These are phyloP conservation scores for Physella acuta DNA, from an alignment of 1,140 invertebrate genomes.

Conservation along the genomic window DNA sequence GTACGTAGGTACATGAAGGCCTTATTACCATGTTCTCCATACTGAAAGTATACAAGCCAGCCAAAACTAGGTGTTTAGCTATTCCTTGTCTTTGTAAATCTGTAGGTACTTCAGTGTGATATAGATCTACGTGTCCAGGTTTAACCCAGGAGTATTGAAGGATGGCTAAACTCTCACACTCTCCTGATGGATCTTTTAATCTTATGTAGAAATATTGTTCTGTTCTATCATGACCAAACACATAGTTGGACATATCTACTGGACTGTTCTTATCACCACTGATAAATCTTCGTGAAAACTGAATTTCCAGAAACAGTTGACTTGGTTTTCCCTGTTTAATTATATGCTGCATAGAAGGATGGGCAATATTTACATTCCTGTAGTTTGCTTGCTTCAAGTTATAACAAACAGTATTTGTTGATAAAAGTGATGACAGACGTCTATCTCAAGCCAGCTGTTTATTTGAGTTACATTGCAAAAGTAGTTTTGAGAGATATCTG, in stretches of 20 bases:
- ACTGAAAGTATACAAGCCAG: constrained; percentile 69
- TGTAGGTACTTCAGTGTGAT: constrained; percentile 66
- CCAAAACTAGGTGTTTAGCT: constrained; percentile 67
- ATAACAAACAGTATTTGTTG: no score
- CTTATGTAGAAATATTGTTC: constrained; percentile 25
- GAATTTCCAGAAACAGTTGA: no score
- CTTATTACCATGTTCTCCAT: constrained; percentile 66
- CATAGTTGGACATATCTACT: not conserved
- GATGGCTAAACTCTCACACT: constrained; percentile 21
- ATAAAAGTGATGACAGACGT: no score
- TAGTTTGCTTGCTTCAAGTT: no score
- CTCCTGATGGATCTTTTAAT: not conserved
- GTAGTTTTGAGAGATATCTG: no score
- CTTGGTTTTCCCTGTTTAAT: no score
- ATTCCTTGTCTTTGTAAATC: constrained; percentile 67
- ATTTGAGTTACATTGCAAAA: no score
- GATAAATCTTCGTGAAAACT: no score
- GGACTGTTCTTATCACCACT: not conserved
- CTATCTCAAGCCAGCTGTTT: no score
- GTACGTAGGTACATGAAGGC: constrained; percentile 68
- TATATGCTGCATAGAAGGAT: no score
- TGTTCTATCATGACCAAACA: constrained; percentile 20
- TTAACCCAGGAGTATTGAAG: constrained; percentile 31
- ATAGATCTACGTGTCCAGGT: constrained; percentile 56
- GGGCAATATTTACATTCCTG: no score